Evolutionary conservation across 1,140 invertebrate species (phyloP), one percentile per base, ranked within the genome.

Genomic region (Spodoptera litura): DNA sequence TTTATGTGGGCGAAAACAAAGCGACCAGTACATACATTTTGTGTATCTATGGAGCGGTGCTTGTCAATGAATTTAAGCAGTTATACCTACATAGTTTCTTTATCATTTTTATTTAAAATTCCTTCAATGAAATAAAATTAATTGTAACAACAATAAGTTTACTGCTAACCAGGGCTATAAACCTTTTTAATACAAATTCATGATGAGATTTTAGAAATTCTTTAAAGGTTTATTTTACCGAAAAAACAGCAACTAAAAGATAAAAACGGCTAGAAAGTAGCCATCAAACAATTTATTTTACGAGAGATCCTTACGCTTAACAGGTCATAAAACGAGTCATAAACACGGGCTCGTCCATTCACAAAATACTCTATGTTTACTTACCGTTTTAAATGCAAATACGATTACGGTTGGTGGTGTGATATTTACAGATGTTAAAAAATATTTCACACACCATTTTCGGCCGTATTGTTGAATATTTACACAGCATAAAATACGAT

Each of bases 371-470:
- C 70, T 77, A 86, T 91, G 87, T 91, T 93, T 92, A 90, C 89
- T 91, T 88, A 93, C 86, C 84, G 85, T 90, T 93, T 91, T 90
- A 91, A 92, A 93, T 93, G 90, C 88, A 91, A 93, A 93, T 91
- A 93, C 82, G 85, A 84, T 88, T 84, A 88, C 79, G 70, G 44
- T 62, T 15, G 38, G 27, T 55, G 72, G 78, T 71, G 20, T 76
- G 35, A 70, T 49, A 72, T 56, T 81, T 76, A 53, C 49, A 61
- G 56, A 78, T 61, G 70, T 70, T 52, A 61, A 56, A 75, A 70
- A 79, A 64, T 58, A 79, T 59, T 73, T 66, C 49, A 27, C 13
- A 49, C 71, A n/a, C 58, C 9, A 79, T 64, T 73, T 72, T 79
- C 52, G 20, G 53, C 71, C 53, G 12, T 80, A 79, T 79, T 76